phyloP scores from a whole-genome alignment of 1,140 invertebrate genomes.

The Apocrypta bakeri region DNA sequence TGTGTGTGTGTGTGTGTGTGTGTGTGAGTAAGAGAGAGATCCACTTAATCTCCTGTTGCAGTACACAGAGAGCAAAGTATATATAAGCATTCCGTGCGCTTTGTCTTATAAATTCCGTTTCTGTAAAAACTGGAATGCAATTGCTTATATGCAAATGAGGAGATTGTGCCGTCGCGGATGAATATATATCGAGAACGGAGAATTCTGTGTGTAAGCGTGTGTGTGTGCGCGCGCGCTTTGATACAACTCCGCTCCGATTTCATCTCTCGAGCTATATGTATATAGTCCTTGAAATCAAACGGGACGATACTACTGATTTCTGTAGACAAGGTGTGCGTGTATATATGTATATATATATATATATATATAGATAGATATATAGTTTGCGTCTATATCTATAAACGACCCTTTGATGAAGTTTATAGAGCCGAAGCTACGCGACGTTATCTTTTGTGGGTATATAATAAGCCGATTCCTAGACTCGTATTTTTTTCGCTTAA shows the following conservation, averaged over 20 bases:
- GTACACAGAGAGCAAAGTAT: too few relatives aligned
- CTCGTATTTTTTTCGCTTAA: not conserved
- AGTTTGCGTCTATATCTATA: too few relatives aligned
- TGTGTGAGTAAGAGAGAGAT: not conserved
- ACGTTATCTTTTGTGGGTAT: not conserved
- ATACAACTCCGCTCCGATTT: conserved; percentile 39
- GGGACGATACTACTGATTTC: conserved; percentile 48
- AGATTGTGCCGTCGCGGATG: conserved; percentile 48
- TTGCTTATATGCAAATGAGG: conserved; percentile 50
- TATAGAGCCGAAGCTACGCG: not conserved
- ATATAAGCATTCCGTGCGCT: conserved; percentile 25
- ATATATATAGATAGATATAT: too few relatives aligned
- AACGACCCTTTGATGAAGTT: too few relatives aligned
- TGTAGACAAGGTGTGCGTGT: not conserved
- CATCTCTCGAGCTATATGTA: conserved; percentile 1
- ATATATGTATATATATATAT: not conserved
- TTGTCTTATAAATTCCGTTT: conserved; percentile 50
- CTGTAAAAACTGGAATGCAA: conserved; percentile 50
- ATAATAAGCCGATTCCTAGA: not conserved
- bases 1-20: not conserved
- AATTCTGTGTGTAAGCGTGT: not conserved
- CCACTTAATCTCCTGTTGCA: conserved; percentile 8
- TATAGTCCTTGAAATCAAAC: conserved; percentile 41
- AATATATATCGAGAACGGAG: conserved; percentile 27
- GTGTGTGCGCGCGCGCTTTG: not conserved